Base-by-base conservation (phyloP, 2,888 invertebrate species). In the Drosophila nigritarsus region DNA sequence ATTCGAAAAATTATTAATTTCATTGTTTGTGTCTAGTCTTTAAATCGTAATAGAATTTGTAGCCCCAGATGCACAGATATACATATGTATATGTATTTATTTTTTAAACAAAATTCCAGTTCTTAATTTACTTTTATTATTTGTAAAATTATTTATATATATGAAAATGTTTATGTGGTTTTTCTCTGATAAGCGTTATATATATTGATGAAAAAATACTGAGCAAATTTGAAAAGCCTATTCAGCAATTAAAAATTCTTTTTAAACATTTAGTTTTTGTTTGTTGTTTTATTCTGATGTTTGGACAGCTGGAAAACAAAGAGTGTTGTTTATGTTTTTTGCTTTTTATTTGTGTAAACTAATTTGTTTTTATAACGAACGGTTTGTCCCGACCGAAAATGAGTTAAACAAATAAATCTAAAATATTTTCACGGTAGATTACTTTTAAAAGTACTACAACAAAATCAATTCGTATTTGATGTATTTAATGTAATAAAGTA, bases 1-100 rank as follows among this genome's bases (percentile, higher is more conserved):
- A 45, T 36, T 20, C 38, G 8, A 72, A 77, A 78, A 78, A 81
- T 82, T 88, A 89, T 86, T 89, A 72, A 77, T 85, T 82, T 75
- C 65, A 72, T 77, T 90, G 68, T 81, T 73, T 76, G 71, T 55
- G 60, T 61, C 66, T 20, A 18, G n/a, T 13, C 32, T 34, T 34
- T 7, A n/a, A 27, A 38, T 34, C 29, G 18, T 11, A 32, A 3
- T 36, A 9, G 51, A 36, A 20, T 36, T 61, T 51, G 55, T 48
- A 29, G 38, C 49, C 55, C 36, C 8, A 11, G 1, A 48, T 20
- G 3, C n/a, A 20, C 1, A 42, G 0, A 42, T 15, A 45, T 7
- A 45, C 7, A 2, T 20, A 20, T 18, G 7, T 7, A 36, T 45
- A 15, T 45, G 7, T 20, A 13, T 45, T 24, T 2, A 1, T 20